phyloP scores from a whole-genome alignment of 2,113 vertebrate species.

The Austrofundulus limnaeus region DNA sequence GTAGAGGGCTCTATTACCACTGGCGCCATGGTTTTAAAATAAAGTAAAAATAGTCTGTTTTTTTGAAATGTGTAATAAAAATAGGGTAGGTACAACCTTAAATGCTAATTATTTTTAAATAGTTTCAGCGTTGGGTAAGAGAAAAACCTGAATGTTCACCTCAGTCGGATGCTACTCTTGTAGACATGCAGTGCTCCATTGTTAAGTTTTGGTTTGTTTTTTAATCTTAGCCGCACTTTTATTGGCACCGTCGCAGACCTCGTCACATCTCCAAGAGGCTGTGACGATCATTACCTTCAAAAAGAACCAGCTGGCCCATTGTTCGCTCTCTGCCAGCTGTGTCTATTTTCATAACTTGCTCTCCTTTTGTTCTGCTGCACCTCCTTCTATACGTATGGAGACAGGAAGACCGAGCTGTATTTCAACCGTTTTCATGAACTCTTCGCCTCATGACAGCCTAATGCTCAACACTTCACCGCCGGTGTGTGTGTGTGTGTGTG shows the following conservation, averaged over 20 bases:
- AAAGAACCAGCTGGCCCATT: conserved; percentile 79
- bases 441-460: conserved; percentile 55
- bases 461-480: conserved; percentile 8
- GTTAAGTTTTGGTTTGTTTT: conserved; percentile 53
- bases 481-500: neutral
- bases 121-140: no score
- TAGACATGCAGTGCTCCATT: conserved; percentile 23
- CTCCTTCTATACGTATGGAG: conserved; percentile 67
- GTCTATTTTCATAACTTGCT: conserved; percentile 80
- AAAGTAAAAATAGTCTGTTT: neutral
- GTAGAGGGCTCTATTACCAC: neutral
- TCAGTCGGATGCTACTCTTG: conserved; percentile 7
- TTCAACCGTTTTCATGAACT: conserved; percentile 72
- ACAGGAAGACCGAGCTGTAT: conserved; percentile 69
- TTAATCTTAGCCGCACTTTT: conserved; percentile 68
- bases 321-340: conserved; percentile 79
- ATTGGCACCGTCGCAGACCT: conserved; percentile 64
- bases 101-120: no score
- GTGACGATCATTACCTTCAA: conserved; percentile 71
- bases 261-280: conserved; percentile 51
- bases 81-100: neutral
- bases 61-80: no score
- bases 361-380: conserved; percentile 76
- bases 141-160: neutral
- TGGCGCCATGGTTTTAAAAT: neutral